Evolutionary conservation across 2,888 invertebrate genomes (phyloP).

Genomic region (Tipula lateralis): DNA sequence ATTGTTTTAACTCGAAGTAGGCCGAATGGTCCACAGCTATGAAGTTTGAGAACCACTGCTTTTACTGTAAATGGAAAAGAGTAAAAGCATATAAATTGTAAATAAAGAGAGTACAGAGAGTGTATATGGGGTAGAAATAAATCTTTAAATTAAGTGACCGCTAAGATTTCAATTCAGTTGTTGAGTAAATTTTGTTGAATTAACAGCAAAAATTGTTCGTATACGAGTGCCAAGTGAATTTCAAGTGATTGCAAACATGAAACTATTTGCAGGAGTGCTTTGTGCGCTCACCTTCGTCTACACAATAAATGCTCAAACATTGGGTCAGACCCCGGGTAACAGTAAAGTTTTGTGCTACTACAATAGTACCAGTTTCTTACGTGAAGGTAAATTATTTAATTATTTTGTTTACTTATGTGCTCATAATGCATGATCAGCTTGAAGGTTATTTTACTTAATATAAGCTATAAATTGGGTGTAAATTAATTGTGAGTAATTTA

Average conservation of each 20-base stretch:
- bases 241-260: no score
- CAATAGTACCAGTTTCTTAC: slow-evolving; percentile 30
- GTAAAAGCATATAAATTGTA: neutral
- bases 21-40: neutral
- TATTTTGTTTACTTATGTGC: neutral
- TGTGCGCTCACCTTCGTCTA: neutral
- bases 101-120: neutral
- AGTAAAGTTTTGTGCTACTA: slow-evolving; percentile 33
- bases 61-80: neutral
- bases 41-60: neutral
- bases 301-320: neutral
- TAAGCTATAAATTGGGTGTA: neutral
- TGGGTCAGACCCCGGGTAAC: neutral
- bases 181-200: neutral
- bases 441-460: neutral
- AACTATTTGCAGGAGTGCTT: neutral
- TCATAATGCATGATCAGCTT: neutral
- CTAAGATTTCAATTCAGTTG: neutral
- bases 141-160: neutral
- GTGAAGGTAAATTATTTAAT: slow-evolving; percentile 31
- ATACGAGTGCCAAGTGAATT: neutral
- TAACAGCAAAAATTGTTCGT: neutral
- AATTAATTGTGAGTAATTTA: neutral
- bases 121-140: neutral
- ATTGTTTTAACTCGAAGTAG: no score